These are phyloP conservation scores for Okapia johnstoni DNA, from an alignment of 2,113 vertebrate genomes.

Conservation along the genomic window DNA sequence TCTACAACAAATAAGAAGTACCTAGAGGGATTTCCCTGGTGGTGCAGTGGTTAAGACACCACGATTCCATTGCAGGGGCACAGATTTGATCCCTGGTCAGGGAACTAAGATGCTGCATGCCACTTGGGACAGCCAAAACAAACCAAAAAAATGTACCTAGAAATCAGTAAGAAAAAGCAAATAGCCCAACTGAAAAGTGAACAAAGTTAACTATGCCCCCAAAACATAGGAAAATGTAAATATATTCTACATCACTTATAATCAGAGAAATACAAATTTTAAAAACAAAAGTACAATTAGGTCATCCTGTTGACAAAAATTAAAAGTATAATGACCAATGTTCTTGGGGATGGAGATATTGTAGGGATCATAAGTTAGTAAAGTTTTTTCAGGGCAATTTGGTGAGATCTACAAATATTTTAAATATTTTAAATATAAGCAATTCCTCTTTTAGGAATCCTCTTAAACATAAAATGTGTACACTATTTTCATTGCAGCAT, in stretches of 20 bases:
- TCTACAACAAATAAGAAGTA: neutral
- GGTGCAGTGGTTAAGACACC: neutral
- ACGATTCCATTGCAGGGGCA: neutral
- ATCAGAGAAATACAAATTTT: neutral
- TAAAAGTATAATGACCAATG: neutral
- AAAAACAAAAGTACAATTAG: neutral
- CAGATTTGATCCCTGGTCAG: neutral
- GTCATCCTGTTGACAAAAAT: neutral
- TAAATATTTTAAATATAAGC: constrained; percentile 10
- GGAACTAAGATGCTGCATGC: neutral
- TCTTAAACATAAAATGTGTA: neutral
- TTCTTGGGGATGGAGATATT: neutral
- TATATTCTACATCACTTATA: neutral
- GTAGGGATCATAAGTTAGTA: neutral
- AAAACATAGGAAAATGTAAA: neutral
- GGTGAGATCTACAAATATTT: neutral
- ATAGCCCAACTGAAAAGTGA: neutral
- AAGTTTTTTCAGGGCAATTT: neutral
- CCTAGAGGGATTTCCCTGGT: neutral
- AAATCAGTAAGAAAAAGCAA: neutral
- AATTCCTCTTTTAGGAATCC: neutral
- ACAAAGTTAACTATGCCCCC: neutral
- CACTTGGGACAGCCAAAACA: neutral
- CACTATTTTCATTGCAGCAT: neutral
- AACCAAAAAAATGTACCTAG: neutral